Evolutionary conservation across 2,797 vertebrate genomes (phyloP).

Genomic region (Cyclura pinguis): DNA sequence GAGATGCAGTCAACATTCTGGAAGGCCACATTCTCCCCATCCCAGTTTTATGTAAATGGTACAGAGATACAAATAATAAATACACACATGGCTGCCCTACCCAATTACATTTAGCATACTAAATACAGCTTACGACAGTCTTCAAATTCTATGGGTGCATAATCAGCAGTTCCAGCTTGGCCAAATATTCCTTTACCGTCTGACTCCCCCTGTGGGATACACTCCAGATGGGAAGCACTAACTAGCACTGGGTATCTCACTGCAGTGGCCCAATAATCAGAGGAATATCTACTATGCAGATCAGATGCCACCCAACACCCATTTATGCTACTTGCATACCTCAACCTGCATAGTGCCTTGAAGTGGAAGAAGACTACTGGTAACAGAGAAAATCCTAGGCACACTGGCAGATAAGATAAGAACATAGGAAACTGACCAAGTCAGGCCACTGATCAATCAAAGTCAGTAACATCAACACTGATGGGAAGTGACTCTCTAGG

Average conservation of each 20-base stretch:
- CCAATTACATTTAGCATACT: conserved; percentile 18
- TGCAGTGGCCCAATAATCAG: too few relatives aligned
- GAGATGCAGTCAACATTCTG: too few relatives aligned
- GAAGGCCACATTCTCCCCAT: too few relatives aligned
- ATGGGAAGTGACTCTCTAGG: background rate
- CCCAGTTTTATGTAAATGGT: background rate
- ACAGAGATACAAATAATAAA: background rate
- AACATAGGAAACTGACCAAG: background rate
- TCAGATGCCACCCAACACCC: background rate
- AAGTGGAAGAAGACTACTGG: background rate
- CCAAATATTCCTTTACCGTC: too few relatives aligned
- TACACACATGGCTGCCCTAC: background rate
- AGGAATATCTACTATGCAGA: too few relatives aligned
- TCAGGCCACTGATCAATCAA: background rate
- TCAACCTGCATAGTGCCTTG: too few relatives aligned
- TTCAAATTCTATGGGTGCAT: conserved; percentile 32
- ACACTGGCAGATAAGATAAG: background rate
- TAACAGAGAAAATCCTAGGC: background rate
- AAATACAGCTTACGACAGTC: conserved; percentile 59
- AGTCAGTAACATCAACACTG: background rate
- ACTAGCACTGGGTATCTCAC: background rate
- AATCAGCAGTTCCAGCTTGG: conserved; percentile 48
- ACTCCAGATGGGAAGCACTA: background rate
- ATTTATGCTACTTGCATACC: background rate
- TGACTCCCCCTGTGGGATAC: background rate